phyloP scores from a whole-genome alignment of 2,797 vertebrate genomes.

The Phalanger gymnotis region DNA sequence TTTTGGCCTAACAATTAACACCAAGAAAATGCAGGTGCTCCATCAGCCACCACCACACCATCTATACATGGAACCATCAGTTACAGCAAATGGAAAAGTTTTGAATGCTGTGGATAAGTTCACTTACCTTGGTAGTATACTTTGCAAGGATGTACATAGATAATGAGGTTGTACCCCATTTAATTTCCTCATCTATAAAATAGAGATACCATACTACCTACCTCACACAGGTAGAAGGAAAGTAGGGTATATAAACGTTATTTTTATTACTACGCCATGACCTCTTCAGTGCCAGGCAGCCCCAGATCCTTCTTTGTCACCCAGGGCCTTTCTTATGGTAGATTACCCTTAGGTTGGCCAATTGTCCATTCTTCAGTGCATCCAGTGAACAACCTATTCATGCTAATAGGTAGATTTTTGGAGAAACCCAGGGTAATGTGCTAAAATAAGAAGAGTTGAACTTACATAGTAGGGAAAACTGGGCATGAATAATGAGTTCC shows the following conservation, averaged over 20 bases:
- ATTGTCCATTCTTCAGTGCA: not conserved
- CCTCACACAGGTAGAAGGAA: not conserved
- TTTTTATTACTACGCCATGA: not conserved
- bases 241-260: not conserved
- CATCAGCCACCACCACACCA: too few relatives aligned
- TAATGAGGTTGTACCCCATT: not conserved
- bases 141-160: too few relatives aligned
- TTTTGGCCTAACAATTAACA: too few relatives aligned
- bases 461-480: not conserved
- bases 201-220: not conserved
- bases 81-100: too few relatives aligned
- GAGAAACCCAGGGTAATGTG: not conserved
- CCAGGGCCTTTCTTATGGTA: not conserved
- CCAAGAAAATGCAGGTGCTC: too few relatives aligned
- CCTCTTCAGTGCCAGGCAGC: not conserved
- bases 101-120: too few relatives aligned
- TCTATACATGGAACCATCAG: too few relatives aligned
- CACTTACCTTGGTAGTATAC: too few relatives aligned
- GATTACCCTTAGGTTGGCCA: not conserved
- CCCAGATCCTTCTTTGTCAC: not conserved
- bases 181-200: not conserved
- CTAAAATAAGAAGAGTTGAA: not conserved
- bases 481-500: not conserved
- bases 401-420: not conserved
- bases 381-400: not conserved